A percentile compares a stretch with the other conserved stretches of the same genome.
These are phyloP conservation scores for Sander vitreus DNA, from an alignment of 2,113 vertebrate genomes.

Conservation along the genomic window DNA sequence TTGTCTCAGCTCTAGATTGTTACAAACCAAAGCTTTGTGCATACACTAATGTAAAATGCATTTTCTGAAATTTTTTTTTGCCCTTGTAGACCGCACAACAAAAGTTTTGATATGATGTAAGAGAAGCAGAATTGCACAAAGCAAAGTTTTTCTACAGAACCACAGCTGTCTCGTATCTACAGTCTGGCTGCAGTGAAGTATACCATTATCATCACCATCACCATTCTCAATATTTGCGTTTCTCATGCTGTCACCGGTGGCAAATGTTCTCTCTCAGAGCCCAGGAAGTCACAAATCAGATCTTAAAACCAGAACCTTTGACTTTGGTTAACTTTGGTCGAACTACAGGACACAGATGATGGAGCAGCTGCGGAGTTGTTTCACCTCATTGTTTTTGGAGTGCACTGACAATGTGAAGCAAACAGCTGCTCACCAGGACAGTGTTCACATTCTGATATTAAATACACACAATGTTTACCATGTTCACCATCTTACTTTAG, in stretches of 20 bases:
- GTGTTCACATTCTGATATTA: not conserved
- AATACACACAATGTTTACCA: not conserved
- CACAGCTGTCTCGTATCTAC: slow-evolving; percentile 41
- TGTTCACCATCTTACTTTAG: not conserved
- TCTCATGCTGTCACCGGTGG: slow-evolving; percentile 32
- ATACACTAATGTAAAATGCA: not conserved
- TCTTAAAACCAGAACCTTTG: slow-evolving; percentile 13
- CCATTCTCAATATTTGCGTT: slow-evolving; percentile 41
- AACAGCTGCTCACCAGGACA: not conserved
- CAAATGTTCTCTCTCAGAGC: slow-evolving; percentile 9
- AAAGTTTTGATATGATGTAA: not conserved
- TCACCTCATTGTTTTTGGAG: not conserved
- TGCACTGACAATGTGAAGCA: not conserved
- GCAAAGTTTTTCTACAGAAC: not conserved
- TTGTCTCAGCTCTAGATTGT: too few relatives aligned
- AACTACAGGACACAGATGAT: not conserved
- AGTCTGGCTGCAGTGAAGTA: not conserved
- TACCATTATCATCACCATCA: not conserved
- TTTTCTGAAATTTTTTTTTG: not conserved
- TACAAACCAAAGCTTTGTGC: not conserved
- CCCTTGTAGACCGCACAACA: not conserved
- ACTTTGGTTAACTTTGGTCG: not conserved
- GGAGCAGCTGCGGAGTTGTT: not conserved
- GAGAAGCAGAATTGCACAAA: not conserved
- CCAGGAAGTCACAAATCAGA: slow-evolving; percentile 70